A percentile compares a stretch with the other conserved stretches of the same genome.
These are phyloP conservation scores for Marcusenius ussheri DNA, from an alignment of 2,113 vertebrate species.

Conservation along the genomic window DNA sequence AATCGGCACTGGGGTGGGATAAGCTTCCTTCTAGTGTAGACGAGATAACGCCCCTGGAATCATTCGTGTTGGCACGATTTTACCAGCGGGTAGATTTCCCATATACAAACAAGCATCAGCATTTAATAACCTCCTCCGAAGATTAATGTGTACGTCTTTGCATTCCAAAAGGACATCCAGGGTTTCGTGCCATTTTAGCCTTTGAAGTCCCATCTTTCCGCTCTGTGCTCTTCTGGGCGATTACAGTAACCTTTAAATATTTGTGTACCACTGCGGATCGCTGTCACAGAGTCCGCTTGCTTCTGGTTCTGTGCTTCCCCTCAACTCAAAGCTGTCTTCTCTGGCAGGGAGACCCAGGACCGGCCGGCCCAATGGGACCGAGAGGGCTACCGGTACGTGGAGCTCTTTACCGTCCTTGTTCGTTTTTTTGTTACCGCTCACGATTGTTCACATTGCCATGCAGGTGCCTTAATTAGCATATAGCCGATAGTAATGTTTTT, in stretches of 20 bases:
- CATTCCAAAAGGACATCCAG: not conserved
- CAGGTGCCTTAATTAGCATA: not conserved
- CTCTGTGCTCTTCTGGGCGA: not conserved
- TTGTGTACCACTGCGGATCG: not conserved
- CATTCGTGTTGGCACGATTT: not conserved
- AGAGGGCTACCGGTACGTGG: slow-evolving; percentile 79
- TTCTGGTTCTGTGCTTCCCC: not conserved
- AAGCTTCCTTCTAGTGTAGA: not conserved
- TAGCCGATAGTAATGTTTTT: slow-evolving; percentile 28
- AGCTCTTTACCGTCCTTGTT: not conserved
- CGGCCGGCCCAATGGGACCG: slow-evolving; percentile 69
- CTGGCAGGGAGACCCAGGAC: slow-evolving; percentile 74
- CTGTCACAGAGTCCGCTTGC: not conserved
- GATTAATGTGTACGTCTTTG: not conserved
- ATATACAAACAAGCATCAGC: not conserved
- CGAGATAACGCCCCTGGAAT: not conserved
- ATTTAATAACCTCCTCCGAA: not conserved
- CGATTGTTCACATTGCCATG: too few species aligned
- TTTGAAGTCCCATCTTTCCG: not conserved
- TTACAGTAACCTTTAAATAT: not conserved
- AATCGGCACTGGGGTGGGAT: not conserved
- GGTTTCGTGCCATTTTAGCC: not conserved
- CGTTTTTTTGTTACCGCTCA: too few species aligned
- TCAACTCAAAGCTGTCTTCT: slow-evolving; percentile 9
- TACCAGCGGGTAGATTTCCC: not conserved